Conservation (phyloP, 2,888 invertebrate genomes). For the Himalopsyche tibetana region DNA sequence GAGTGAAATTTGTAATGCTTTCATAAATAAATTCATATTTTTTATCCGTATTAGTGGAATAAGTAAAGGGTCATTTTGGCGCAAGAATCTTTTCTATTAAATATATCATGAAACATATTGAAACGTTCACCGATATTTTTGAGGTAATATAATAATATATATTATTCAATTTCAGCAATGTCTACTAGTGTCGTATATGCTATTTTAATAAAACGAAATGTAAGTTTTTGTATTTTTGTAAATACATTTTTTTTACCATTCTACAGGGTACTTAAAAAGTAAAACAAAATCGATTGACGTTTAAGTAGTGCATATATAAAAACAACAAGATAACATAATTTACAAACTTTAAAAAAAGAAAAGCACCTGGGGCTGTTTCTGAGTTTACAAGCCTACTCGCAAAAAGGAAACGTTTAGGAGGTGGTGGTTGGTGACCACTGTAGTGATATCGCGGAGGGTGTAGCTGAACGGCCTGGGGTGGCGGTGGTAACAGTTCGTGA, state of each 20-base stretch:
- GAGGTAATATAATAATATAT: too few species aligned
- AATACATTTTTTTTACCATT: too few species aligned
- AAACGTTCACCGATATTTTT: too few species aligned
- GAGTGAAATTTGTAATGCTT: neutral
- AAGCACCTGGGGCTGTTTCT: neutral
- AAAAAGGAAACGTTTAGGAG: constrained; percentile 55
- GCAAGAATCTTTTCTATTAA: neutral
- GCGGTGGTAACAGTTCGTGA: constrained; percentile 32
- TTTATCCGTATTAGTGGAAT: neutral
- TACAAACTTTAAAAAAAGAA: too few species aligned
- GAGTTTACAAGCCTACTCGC: constrained; percentile 47
- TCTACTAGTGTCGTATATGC: too few species aligned
- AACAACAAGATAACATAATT: neutral
- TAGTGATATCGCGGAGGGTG: constrained; percentile 41
- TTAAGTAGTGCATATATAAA: too few species aligned
- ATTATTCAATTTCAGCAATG: too few species aligned
- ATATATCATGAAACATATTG: too few species aligned
- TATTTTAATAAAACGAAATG: too few species aligned
- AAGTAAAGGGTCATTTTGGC: neutral
- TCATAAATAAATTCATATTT: neutral
- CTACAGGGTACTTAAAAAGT: too few species aligned
- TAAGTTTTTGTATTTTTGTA: too few species aligned
- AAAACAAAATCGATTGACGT: too few species aligned
- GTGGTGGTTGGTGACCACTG: constrained; percentile 54
- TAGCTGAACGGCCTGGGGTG: neutral